phyloP scores from a whole-genome alignment of 2,113 vertebrate genomes.

The Chloebia gouldiae region DNA sequence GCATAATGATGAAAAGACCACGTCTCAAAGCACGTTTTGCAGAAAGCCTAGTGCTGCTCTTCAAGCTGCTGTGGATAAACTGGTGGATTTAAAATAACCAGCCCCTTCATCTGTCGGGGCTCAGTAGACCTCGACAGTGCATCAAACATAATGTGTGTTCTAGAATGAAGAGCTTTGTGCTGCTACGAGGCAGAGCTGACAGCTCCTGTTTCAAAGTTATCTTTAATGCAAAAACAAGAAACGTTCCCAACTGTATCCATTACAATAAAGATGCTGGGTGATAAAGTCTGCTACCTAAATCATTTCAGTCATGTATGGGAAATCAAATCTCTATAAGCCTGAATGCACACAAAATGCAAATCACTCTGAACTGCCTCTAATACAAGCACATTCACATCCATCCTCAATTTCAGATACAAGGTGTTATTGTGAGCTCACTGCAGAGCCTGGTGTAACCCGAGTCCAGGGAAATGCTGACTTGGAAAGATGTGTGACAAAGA shows the following conservation, averaged over 20 bases:
- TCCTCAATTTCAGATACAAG: slow-evolving; percentile 4
- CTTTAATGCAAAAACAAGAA: slow-evolving; percentile 45
- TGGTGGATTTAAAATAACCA: background rate
- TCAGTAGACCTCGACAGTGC: background rate
- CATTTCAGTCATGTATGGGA: slow-evolving; percentile 6
- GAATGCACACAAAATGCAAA: slow-evolving; percentile 32
- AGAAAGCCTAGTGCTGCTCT: background rate
- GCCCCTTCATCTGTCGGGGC: background rate
- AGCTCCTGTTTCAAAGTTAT: slow-evolving; percentile 60
- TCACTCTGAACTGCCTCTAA: background rate
- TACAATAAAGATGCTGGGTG: slow-evolving; percentile 30
- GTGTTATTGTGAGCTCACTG: slow-evolving; percentile 31
- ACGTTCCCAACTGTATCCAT: slow-evolving; percentile 17
- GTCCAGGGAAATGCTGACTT: background rate
- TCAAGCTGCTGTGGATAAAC: background rate
- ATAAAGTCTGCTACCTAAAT: slow-evolving; percentile 23
- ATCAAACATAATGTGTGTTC: background rate
- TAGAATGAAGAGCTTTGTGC: slow-evolving; percentile 22
- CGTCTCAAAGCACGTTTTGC: background rate
- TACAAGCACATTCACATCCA: background rate
- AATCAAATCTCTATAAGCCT: slow-evolving; percentile 47
- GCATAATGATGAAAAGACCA: slow-evolving; percentile 26
- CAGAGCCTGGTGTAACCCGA: slow-evolving; percentile 27
- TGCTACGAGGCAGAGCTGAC: background rate
- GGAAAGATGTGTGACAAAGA: background rate